Conservation (phyloP, 2,113 vertebrate species). For the Leiothrix lutea region DNA sequence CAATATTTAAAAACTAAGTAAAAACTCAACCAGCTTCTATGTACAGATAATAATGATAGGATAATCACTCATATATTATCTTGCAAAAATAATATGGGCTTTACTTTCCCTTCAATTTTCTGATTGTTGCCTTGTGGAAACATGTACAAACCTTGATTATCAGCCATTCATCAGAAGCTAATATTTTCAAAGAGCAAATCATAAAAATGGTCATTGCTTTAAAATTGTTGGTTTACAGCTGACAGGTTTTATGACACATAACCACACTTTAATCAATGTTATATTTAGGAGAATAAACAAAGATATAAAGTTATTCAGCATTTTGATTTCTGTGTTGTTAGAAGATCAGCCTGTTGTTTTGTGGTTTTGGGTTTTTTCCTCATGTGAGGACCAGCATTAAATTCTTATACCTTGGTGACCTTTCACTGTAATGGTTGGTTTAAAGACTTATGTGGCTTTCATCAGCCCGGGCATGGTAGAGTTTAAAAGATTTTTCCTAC, state of each 20-base stretch:
- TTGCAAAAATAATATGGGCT: not conserved
- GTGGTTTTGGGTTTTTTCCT: not conserved
- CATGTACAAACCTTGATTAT: not conserved
- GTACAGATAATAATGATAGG: not conserved
- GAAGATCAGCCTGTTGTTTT: not conserved
- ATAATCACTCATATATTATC: not conserved
- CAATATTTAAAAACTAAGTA: not conserved
- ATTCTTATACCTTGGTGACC: not conserved
- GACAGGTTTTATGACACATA: not conserved
- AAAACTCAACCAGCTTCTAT: not conserved
- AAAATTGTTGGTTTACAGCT: not conserved
- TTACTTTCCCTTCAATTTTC: not conserved
- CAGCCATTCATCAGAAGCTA: not conserved
- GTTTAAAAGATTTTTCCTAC: not conserved
- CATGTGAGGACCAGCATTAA: not conserved
- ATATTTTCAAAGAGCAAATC: not conserved
- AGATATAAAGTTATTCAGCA: not conserved
- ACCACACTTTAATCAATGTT: accelerated
- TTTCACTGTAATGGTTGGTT: not conserved
- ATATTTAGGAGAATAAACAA: not conserved
- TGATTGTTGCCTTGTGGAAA: not conserved
- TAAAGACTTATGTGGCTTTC: not conserved
- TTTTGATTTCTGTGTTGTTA: not conserved
- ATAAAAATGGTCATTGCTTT: not conserved
- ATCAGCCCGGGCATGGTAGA: not conserved